Evolutionary conservation across 2,888 invertebrate genomes (phyloP), one percentile per base, ranked within the genome.

Genomic region (Gerris lacustris): DNA sequence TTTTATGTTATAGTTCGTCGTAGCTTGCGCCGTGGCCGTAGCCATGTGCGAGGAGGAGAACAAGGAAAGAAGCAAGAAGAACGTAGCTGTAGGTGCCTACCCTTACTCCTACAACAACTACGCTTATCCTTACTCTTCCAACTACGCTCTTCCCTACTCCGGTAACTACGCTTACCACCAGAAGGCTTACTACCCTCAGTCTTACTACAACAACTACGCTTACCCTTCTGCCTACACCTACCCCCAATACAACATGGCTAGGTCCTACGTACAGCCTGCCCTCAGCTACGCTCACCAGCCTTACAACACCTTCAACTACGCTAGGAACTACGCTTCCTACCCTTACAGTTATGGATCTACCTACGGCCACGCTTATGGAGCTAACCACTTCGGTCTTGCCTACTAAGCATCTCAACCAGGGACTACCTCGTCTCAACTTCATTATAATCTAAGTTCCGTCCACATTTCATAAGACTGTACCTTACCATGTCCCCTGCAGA

Each of bases 301-400:
- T 45, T 66, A 68, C 63, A 70, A 71, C 71, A 63, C 68, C 31
- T 31, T 31, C 31, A 31, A 31, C 31, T 31, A 31, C 18, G 70
- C 44, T 45, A 69, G 62, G 11, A 45, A 69, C 71, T 66, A 64
- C 44, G 68, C 64, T 67, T 45, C 47, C 44, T 45, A 18, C 15
- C 44, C 68, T 9, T 66, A 66, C 55, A 47, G 55, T 1, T 66
- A 66, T 31, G 66, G 66, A 66, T 66, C 17, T 17, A 66, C 9
- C 6, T 73, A 72, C 71, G 69, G 71, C 45, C 71, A 71, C 69
- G 77, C 75, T 62, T 77, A 73, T 67, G 76, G 76, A 68, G 76
- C 73, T 6, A 73, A 75, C 44, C 74, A 73, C 70, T 77, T 76
- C 63, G 70, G 11, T 55, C 73, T 44, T 76, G 75, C n/a, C 76